Percentiles rank a stretch among this genome's conserved stretches.
phyloP scores from a whole-genome alignment of 1,140 invertebrate species.

The Drosophila ogumai region DNA sequence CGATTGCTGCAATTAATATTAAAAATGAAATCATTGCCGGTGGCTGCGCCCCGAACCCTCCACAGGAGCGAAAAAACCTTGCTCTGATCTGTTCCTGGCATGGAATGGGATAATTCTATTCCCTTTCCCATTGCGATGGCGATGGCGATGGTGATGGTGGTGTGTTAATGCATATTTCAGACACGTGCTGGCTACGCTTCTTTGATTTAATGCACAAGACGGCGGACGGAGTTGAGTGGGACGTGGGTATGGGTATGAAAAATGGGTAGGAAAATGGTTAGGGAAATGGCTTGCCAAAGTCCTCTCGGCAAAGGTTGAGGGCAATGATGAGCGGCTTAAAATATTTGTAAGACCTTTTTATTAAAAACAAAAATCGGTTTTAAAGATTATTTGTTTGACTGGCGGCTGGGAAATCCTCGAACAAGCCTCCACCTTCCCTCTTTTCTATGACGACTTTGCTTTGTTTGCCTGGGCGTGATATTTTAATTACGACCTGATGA shows the following conservation, averaged over 20 bases:
- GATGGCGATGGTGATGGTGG: slow-evolving; percentile 54
- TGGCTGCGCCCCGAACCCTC: slow-evolving; percentile 19
- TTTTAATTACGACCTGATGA: slow-evolving; percentile 73
- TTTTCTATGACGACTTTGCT: slow-evolving; percentile 10
- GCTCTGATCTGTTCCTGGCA: slow-evolving; percentile 42
- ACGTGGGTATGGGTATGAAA: not conserved
- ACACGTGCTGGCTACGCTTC: slow-evolving; percentile 79
- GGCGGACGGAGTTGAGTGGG: slow-evolving; percentile 13
- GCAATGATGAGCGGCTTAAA: slow-evolving; percentile 79
- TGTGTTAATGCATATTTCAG: slow-evolving; percentile 83
- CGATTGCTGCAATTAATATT: slow-evolving; percentile 82
- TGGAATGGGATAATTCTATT: slow-evolving; percentile 31
- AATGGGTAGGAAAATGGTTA: slow-evolving; percentile 6
- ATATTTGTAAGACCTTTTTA: slow-evolving; percentile 78
- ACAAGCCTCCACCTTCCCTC: not conserved
- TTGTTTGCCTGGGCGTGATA: slow-evolving; percentile 77
- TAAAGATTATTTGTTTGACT: slow-evolving; percentile 74
- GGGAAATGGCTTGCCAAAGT: not conserved
- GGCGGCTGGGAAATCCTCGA: slow-evolving; percentile 20
- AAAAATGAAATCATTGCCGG: slow-evolving; percentile 73
- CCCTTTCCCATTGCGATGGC: slow-evolving; percentile 24
- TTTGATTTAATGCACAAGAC: slow-evolving; percentile 70
- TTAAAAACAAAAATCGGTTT: slow-evolving; percentile 66
- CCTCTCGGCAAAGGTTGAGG: slow-evolving; percentile 20
- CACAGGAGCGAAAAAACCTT: not conserved